A percentile compares a stretch with the other conserved stretches of the same genome.
Conservation (phyloP, 2,888 invertebrate species). For the Athetis lepigone region DNA sequence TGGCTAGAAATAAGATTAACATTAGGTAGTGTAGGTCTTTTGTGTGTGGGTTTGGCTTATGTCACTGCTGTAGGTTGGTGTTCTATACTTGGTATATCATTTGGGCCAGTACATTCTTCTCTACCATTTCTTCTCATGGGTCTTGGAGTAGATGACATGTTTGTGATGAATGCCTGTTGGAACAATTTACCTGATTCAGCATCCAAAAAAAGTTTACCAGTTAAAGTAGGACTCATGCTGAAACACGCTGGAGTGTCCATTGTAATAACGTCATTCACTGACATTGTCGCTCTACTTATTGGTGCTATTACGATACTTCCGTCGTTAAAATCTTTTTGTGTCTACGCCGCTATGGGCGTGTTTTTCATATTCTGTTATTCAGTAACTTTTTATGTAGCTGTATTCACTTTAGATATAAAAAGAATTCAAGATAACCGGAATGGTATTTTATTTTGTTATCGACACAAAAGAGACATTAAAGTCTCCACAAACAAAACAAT, state of each 20-base stretch:
- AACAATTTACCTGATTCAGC: constrained; percentile 91
- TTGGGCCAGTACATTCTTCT: constrained; percentile 95
- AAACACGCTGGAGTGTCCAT: constrained; percentile 96
- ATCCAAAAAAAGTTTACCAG: constrained; percentile 89
- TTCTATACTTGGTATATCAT: constrained; percentile 93
- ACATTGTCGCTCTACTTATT: constrained; percentile 94
- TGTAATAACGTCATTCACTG: constrained; percentile 95
- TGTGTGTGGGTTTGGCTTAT: constrained; percentile 94
- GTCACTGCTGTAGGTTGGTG: constrained; percentile 93
- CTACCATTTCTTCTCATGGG: constrained; percentile 95
- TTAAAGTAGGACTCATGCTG: constrained; percentile 93
- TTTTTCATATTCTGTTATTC: constrained; percentile 94
- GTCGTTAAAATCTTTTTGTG: constrained; percentile 95
- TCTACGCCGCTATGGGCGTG: constrained; percentile 95
- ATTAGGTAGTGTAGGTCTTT: constrained; percentile 92
- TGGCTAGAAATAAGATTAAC: constrained; percentile 93
- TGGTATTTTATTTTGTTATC: constrained; percentile 92
- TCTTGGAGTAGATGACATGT: constrained; percentile 96
- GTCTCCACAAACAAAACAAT: constrained; percentile 90
- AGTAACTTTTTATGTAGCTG: constrained; percentile 95
- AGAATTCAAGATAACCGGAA: constrained; percentile 92
- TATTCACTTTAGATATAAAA: constrained; percentile 93
- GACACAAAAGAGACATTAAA: constrained; percentile 89
- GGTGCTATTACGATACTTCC: constrained; percentile 95
- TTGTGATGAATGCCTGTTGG: constrained; percentile 95